phyloP scores from a whole-genome alignment of 37 sponge, comb jelly and placozoan species.

The Chondrosia reniformis region DNA sequence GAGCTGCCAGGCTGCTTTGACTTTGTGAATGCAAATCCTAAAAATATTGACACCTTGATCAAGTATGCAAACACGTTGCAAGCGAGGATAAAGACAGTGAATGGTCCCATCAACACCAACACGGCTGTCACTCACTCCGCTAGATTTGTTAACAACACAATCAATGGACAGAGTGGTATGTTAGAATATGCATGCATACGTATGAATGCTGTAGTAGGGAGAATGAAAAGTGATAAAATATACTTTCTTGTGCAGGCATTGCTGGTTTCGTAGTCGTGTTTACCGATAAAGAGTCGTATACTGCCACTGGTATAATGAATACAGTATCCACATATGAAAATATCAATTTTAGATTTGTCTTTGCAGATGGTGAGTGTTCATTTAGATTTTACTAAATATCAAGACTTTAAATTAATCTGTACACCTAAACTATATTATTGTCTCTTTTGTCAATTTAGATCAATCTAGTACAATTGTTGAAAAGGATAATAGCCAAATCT shows the following conservation, averaged over 20 bases:
- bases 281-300: too few relatives aligned
- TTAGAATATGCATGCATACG: neutral
- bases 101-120: too few relatives aligned
- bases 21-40: neutral
- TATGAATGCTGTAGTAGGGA: neutral
- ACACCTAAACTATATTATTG: too few relatives aligned
- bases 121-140: neutral
- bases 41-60: neutral
- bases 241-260: neutral
- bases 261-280: too few relatives aligned
- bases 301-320: too few relatives aligned
- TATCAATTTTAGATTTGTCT: neutral
- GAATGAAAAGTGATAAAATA: neutral
- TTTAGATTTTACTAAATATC: too few relatives aligned
- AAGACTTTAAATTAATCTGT: too few relatives aligned
- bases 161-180: neutral
- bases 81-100: too few relatives aligned
- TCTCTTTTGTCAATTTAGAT: too few relatives aligned
- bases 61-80: neutral
- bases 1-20: conserved; percentile 1
- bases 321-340: neutral
- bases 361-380: neutral
- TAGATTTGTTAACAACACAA: neutral
- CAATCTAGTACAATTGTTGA: too few relatives aligned
- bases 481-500: too few relatives aligned